Conservation (phyloP, 2,113 vertebrate species). For the Periophthalmus modestus region DNA sequence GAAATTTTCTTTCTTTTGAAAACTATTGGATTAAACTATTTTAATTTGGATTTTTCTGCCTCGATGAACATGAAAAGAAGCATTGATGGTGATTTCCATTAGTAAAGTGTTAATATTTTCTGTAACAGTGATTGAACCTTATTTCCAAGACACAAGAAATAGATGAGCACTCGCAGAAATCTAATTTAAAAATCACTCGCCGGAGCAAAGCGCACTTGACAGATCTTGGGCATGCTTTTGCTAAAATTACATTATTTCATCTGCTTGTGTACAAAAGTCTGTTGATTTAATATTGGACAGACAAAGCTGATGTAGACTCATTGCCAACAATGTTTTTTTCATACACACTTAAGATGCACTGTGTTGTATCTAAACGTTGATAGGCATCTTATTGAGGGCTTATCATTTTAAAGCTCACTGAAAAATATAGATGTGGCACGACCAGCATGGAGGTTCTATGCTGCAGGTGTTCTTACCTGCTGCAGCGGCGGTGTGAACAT, state of each 20-base stretch:
- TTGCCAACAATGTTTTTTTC: neutral
- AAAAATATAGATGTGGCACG: no score
- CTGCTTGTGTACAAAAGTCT: neutral
- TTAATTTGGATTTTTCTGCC: neutral
- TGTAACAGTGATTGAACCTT: constrained; percentile 4
- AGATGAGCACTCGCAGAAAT: constrained; percentile 4
- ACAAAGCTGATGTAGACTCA: neutral
- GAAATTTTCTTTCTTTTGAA: neutral
- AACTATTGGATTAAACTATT: neutral
- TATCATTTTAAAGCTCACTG: no score
- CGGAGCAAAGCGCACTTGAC: neutral
- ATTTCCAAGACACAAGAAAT: constrained; percentile 9
- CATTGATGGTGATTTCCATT: neutral
- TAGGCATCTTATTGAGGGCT: no score
- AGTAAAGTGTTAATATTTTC: neutral
- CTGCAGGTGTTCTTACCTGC: no score
- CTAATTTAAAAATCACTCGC: constrained; percentile 7
- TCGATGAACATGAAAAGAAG: neutral
- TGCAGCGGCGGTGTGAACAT: no score
- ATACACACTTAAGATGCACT: no score
- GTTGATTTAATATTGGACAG: neutral
- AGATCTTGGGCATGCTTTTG: constrained; percentile 1
- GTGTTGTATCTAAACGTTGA: no score
- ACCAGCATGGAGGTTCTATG: no score
- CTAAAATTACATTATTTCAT: neutral